A percentile compares a stretch with the other conserved stretches of the same genome.
Evolutionary conservation across 2,797 vertebrate genomes (phyloP).

Genomic region (Peromyscus melanophrys): DNA sequence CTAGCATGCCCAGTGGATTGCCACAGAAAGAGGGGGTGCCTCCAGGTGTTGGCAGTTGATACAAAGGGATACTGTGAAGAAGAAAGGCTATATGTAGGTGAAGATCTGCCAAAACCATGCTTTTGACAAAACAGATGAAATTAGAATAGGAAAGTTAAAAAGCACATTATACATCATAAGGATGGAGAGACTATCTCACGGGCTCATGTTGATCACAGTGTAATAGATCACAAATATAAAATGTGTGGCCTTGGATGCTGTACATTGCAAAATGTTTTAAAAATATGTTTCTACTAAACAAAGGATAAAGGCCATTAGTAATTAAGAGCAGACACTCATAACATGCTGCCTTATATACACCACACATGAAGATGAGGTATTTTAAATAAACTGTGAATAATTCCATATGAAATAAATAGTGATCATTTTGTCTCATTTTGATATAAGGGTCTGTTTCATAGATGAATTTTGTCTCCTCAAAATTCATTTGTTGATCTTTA

Average conservation of each 20-base stretch:
- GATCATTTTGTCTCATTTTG: not conserved
- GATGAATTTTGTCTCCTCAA: not conserved
- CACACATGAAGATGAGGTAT: not conserved
- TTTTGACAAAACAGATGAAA: conserved; percentile 34
- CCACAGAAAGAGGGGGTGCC: not conserved
- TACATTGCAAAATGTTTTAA: conserved; percentile 23
- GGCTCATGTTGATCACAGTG: not conserved
- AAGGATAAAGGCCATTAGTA: not conserved
- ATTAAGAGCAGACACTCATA: not conserved
- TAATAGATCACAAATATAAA: not conserved
- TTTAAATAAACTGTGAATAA: not conserved
- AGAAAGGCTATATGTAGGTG: not conserved
- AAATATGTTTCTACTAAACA: conserved; percentile 1
- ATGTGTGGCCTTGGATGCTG: not conserved
- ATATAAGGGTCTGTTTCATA: not conserved
- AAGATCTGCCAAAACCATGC: not conserved
- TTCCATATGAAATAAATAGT: not conserved
- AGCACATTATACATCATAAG: not conserved
- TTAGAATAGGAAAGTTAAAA: not conserved
- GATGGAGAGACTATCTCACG: not conserved
- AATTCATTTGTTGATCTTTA: not conserved
- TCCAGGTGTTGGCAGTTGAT: not conserved
- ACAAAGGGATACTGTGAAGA: not conserved
- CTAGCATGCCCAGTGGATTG: not conserved
- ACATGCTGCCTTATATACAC: not conserved